phyloP scores from a whole-genome alignment of 2,113 vertebrate genomes.

The Coreoperca whiteheadi region DNA sequence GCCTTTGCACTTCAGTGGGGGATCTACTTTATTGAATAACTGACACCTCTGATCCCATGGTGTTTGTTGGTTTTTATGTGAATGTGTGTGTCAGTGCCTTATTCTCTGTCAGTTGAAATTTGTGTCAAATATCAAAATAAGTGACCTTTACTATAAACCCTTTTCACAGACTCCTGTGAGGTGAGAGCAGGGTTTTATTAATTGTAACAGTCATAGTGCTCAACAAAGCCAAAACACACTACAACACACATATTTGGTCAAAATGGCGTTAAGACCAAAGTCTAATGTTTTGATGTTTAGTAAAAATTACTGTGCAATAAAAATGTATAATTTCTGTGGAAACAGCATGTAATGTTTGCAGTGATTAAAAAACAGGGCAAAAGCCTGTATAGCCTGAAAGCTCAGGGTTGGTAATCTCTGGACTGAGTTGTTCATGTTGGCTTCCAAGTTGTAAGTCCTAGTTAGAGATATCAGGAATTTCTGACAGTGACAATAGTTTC shows the following conservation, averaged over 20 bases:
- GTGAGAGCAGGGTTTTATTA: constrained; percentile 21
- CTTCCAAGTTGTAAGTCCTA: neutral
- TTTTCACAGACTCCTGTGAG: constrained; percentile 22
- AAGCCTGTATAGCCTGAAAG: neutral
- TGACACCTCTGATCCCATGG: constrained; percentile 27
- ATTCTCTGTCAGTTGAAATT: constrained; percentile 17
- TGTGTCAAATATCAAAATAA: constrained; percentile 39
- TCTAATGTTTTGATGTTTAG: neutral
- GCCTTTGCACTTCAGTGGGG: constrained; percentile 52
- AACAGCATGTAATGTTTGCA: neutral
- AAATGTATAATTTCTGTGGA: neutral
- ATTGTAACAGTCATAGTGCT: neutral
- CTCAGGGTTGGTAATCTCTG: too few relatives aligned
- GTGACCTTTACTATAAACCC: constrained; percentile 57
- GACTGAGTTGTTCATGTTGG: too few relatives aligned
- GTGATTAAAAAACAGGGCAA: neutral
- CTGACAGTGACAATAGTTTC: neutral
- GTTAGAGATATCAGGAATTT: neutral
- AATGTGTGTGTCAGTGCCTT: neutral
- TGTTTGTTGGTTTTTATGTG: constrained; percentile 22
- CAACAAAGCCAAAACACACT: neutral
- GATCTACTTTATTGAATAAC: constrained; percentile 49
- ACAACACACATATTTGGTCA: neutral
- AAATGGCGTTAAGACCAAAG: neutral
- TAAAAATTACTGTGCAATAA: neutral